phyloP scores from a whole-genome alignment of 2,888 invertebrate genomes.

The Perizoma flavofasciatum region DNA sequence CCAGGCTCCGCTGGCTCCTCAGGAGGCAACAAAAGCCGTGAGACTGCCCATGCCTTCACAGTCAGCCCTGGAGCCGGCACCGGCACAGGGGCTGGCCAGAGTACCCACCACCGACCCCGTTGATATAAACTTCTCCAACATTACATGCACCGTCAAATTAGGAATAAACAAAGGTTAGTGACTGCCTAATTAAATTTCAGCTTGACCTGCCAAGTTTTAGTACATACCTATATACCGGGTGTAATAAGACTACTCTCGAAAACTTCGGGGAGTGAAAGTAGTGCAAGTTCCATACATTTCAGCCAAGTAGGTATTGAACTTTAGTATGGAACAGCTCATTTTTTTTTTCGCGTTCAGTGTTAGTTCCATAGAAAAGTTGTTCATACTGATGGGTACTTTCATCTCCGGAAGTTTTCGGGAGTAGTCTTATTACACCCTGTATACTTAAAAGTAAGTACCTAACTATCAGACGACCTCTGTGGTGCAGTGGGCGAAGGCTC shows the following conservation, averaged over 20 bases:
- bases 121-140: slow-evolving; percentile 89
- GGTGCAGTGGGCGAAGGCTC: neutral
- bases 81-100: slow-evolving; percentile 50
- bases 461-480: neutral
- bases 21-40: slow-evolving; percentile 9
- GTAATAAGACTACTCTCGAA: too few species aligned
- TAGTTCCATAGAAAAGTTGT: too few species aligned
- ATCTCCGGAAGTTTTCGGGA: too few species aligned
- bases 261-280: too few species aligned
- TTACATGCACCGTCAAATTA: slow-evolving; percentile 88
- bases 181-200: slow-evolving; percentile 3
- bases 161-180: slow-evolving; percentile 89
- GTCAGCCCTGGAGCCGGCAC: neutral
- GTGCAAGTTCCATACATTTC: too few species aligned
- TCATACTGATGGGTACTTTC: too few species aligned
- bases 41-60: slow-evolving; percentile 31
- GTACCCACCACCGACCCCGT: slow-evolving; percentile 77
- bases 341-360: too few species aligned
- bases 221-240: neutral
- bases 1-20: slow-evolving; percentile 17
- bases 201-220: neutral
- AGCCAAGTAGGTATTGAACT: too few species aligned
- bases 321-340: too few species aligned
- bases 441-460: too few species aligned
- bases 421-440: too few species aligned